Percentiles rank a stretch among this genome's conserved stretches.
Conservation (phyloP, 2,888 invertebrate species). For the Spilosoma lubricipeda region DNA sequence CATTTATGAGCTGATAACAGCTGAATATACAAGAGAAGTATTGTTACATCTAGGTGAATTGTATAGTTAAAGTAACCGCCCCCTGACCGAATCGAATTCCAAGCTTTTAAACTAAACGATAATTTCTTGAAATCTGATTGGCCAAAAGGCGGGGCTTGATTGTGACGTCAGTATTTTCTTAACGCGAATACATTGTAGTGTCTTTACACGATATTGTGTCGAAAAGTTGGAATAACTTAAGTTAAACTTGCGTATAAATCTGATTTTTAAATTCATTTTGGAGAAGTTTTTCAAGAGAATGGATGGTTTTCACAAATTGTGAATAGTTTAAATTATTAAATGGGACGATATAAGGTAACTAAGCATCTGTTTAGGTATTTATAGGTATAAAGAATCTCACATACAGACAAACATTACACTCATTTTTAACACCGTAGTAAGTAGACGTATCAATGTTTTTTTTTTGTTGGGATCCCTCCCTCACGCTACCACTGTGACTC, state of each 20-base stretch:
- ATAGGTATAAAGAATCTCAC: not conserved
- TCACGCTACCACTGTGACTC: too few relatives aligned
- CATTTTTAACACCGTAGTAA: too few relatives aligned
- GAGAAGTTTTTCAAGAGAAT: not conserved
- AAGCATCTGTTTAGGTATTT: too few relatives aligned
- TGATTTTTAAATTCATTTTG: not conserved
- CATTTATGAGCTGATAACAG: too few relatives aligned
- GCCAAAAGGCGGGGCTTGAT: not conserved
- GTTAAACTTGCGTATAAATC: not conserved
- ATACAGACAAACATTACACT: not conserved
- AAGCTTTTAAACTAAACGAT: too few relatives aligned
- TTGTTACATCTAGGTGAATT: not conserved
- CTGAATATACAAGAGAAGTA: not conserved
- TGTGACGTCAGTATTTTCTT: not conserved
- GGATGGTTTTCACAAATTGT: not conserved
- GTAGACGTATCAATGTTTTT: too few relatives aligned
- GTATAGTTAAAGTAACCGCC: not conserved
- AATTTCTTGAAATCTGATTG: too few relatives aligned
- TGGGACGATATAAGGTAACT: not conserved
- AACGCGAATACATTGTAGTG: not conserved
- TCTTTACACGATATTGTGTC: not conserved
- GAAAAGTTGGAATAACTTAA: too few relatives aligned
- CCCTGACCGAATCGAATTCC: too few relatives aligned
- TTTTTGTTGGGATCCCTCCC: too few relatives aligned
- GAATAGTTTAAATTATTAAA: too few relatives aligned